Percentiles rank a stretch among this genome's conserved stretches.
These are phyloP conservation scores for Poicephalus meyeri DNA, from an alignment of 2,113 vertebrate species.

Conservation along the genomic window DNA sequence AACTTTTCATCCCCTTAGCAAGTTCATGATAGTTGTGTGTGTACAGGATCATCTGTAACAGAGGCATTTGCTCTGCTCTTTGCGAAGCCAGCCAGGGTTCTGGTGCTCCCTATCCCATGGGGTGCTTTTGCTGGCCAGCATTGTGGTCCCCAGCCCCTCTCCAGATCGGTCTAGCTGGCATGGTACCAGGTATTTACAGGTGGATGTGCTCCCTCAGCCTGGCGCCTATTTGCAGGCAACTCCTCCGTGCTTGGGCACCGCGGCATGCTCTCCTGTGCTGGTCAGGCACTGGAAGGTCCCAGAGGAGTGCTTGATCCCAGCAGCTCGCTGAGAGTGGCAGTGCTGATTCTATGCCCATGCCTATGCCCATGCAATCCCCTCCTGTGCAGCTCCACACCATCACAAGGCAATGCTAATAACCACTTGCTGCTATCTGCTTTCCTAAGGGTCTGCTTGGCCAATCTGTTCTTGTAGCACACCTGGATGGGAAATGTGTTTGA, in stretches of 20 bases:
- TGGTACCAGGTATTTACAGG: rapidly evolving
- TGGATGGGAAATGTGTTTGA: background rate
- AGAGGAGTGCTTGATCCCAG: background rate
- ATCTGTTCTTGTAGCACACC: background rate
- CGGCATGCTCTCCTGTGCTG: background rate
- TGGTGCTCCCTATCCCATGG: background rate
- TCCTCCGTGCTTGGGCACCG: rapidly evolving
- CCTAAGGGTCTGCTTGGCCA: too few relatives aligned
- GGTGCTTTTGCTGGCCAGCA: too few relatives aligned
- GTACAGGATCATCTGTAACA: rapidly evolving
- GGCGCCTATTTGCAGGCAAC: background rate
- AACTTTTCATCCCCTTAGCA: background rate
- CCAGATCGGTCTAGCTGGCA: rapidly evolving
- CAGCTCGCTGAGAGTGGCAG: background rate
- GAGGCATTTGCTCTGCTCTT: background rate
- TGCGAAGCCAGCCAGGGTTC: rapidly evolving
- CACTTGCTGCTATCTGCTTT: background rate
- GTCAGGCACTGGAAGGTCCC: background rate
- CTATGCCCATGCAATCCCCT: background rate
- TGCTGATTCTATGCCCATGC: background rate
- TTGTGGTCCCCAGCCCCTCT: rapidly evolving
- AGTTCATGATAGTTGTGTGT: background rate
- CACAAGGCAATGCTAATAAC: background rate
- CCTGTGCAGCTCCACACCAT: rapidly evolving
- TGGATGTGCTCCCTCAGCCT: background rate